Percentiles rank a stretch among this genome's conserved stretches.
These are phyloP conservation scores for Drosophila persimilis DNA, from an alignment of 1,140 invertebrate species.

Conservation along the genomic window DNA sequence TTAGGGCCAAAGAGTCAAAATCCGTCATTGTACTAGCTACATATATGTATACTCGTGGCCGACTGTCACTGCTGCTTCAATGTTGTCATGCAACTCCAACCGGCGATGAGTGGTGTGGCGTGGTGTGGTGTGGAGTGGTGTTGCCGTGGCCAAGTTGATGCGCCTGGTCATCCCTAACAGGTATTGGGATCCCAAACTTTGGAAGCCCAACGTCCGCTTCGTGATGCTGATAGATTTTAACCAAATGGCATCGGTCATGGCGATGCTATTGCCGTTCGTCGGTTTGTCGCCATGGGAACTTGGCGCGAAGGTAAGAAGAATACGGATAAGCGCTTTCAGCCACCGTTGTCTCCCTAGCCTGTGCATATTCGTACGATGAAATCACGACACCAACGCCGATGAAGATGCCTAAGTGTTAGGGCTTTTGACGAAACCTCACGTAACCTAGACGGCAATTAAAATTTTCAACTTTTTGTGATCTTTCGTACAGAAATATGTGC, in stretches of 20 bases:
- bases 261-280: conserved; percentile 19
- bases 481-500: too few species aligned
- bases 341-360: conserved; percentile 17
- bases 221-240: conserved; percentile 70
- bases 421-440: conserved; percentile 34
- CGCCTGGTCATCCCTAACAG: conserved; percentile 76
- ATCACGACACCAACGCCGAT: conserved; percentile 25
- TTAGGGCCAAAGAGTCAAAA: conserved; percentile 78
- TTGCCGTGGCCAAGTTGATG: conserved; percentile 26
- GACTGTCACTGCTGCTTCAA: conserved; percentile 35
- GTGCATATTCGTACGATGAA: conserved; percentile 21
- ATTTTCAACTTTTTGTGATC: too few species aligned
- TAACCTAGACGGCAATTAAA: conserved; percentile 32
- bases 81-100: conserved; percentile 69
- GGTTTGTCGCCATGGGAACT: conserved; percentile 43
- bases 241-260: conserved; percentile 72
- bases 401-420: conserved; percentile 26
- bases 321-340: conserved; percentile 28
- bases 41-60: conserved; percentile 45
- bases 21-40: conserved; percentile 72
- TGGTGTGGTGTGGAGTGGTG: conserved; percentile 6
- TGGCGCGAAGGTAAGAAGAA: conserved; percentile 31
- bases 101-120: conserved; percentile 26
- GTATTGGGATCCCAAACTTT: conserved; percentile 67
- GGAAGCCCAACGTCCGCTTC: conserved; percentile 74